Evolutionary conservation across 2,113 vertebrate genomes (phyloP).

Genomic region (Ancistrus triradiatus): DNA sequence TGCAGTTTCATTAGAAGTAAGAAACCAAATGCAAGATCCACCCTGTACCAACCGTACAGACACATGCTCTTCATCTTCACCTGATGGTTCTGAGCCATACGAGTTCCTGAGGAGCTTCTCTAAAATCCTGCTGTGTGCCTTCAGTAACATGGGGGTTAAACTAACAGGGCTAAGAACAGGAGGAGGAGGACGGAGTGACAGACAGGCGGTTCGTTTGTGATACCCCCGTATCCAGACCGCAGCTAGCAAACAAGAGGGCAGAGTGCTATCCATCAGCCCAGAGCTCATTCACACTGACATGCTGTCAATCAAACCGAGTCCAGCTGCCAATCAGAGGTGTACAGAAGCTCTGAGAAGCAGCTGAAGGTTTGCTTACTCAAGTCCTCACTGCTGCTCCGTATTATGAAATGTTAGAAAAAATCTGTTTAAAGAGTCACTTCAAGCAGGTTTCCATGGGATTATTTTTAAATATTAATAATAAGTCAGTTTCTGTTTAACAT

Average conservation of each 20-base stretch:
- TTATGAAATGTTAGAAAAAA: too few relatives aligned
- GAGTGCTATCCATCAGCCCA: constrained; percentile 5
- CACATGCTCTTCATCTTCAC: too few relatives aligned
- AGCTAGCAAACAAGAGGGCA: constrained; percentile 2
- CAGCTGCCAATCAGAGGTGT: constrained; percentile 13
- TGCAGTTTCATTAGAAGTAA: too few relatives aligned
- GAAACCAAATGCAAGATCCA: too few relatives aligned
- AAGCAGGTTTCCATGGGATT: too few relatives aligned
- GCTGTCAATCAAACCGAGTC: constrained; percentile 23
- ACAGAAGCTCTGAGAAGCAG: not conserved
- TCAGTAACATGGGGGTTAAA: constrained; percentile 65
- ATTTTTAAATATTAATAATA: too few relatives aligned
- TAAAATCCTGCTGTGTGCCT: too few relatives aligned
- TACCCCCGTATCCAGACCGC: not conserved
- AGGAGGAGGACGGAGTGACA: constrained; percentile 41
- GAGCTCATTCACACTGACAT: constrained; percentile 43
- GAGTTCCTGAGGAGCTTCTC: too few relatives aligned
- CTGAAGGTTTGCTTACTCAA: not conserved
- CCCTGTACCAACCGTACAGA: too few relatives aligned
- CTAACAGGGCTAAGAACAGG: constrained; percentile 53
- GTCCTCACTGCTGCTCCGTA: not conserved
- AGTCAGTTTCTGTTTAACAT: too few relatives aligned
- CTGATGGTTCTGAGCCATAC: too few relatives aligned
- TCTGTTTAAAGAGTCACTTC: too few relatives aligned
- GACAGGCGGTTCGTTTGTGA: constrained; percentile 42